Conservation (phyloP, 1,140 invertebrate genomes). For the Pseudomyrmex cubaensis region DNA sequence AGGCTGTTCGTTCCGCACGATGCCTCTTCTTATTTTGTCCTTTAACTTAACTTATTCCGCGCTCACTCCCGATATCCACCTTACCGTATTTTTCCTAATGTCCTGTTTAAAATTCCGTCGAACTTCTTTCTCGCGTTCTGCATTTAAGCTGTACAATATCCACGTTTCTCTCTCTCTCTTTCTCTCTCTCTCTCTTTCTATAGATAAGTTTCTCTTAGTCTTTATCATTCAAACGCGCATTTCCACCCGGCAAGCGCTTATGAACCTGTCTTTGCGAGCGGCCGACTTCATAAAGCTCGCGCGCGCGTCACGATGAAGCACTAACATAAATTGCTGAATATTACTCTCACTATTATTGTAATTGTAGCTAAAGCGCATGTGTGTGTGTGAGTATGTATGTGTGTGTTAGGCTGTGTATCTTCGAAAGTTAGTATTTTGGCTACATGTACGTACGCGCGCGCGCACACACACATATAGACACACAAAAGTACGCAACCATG, state of each 20-base stretch:
- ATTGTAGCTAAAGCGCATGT: neutral
- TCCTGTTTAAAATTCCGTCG: conserved; percentile 47
- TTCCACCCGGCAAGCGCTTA: conserved; percentile 8
- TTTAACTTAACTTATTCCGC: conserved; percentile 52
- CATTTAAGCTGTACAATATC: conserved; percentile 28
- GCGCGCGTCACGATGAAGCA: neutral
- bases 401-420: neutral
- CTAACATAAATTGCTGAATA: neutral
- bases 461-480: neutral
- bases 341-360: neutral
- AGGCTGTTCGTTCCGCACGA: conserved; percentile 55
- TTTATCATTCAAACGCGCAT: conserved; percentile 18
- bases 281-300: neutral
- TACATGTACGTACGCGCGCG: neutral
- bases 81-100: conserved; percentile 55
- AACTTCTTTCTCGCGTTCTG: neutral
- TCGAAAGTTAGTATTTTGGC: conserved; percentile 15
- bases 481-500: neutral
- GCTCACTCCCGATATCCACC: conserved; percentile 37
- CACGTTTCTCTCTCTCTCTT: neutral
- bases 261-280: neutral
- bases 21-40: conserved; percentile 36
- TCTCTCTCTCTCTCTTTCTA: neutral
- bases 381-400: too few relatives aligned
- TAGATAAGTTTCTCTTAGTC: conserved; percentile 1